A percentile compares a stretch with the other conserved stretches of the same genome.
Evolutionary conservation across 1,140 invertebrate species (phyloP).

Genomic region (Steinernema feltiae): DNA sequence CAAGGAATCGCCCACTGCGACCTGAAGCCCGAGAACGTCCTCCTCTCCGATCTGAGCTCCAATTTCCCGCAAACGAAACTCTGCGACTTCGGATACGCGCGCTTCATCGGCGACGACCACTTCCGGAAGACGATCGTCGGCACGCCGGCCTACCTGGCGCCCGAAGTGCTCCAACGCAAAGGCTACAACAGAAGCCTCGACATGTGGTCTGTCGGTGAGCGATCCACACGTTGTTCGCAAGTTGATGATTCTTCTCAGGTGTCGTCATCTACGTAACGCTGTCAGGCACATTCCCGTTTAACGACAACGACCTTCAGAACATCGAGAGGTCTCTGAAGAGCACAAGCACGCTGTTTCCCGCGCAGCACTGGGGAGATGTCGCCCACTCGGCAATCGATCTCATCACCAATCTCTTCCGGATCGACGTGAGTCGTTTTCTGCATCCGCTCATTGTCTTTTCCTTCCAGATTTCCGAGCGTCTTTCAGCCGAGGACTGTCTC

Average conservation of each 20-base stretch:
- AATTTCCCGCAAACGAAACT: slow-evolving; percentile 67
- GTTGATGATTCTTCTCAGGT: no score
- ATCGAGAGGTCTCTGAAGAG: neutral
- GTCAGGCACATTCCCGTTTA: slow-evolving; percentile 96
- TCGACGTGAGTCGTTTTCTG: slow-evolving; percentile 70
- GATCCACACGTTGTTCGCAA: no score
- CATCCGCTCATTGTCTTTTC: neutral
- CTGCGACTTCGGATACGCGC: slow-evolving; percentile 96
- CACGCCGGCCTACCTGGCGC: slow-evolving; percentile 76
- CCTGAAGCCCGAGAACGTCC: slow-evolving; percentile 70
- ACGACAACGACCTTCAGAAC: slow-evolving; percentile 65
- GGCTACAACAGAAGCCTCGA: slow-evolving; percentile 93
- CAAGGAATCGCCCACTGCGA: slow-evolving; percentile 69
- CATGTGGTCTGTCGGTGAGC: slow-evolving; percentile 99
- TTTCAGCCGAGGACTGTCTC: slow-evolving; percentile 85
- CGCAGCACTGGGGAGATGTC: slow-evolving; percentile 93
- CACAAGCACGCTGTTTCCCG: slow-evolving; percentile 74
- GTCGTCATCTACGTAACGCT: slow-evolving; percentile 88
- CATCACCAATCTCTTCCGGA: slow-evolving; percentile 93
- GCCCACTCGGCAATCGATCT: slow-evolving; percentile 89
- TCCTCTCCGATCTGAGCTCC: slow-evolving; percentile 48
- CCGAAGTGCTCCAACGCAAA: slow-evolving; percentile 83
- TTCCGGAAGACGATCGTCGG: slow-evolving; percentile 94
- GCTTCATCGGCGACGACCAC: slow-evolving; percentile 96
- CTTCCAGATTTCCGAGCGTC: slow-evolving; percentile 53